Percentiles rank a stretch among this genome's conserved stretches.
Conservation (phyloP, 2,888 invertebrate species). For the Phyllotreta striolata region DNA sequence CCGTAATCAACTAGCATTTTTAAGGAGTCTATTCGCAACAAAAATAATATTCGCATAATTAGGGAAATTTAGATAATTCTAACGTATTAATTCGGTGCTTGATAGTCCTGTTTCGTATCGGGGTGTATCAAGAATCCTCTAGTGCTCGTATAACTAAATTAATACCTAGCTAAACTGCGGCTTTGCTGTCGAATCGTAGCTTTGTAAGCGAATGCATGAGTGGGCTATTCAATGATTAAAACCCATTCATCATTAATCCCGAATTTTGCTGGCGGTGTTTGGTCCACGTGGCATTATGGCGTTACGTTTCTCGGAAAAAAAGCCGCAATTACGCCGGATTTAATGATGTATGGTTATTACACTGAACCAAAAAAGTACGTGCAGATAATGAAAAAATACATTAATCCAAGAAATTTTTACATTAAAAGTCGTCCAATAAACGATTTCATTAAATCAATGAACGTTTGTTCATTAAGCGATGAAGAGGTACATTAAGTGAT, state of each 20-base stretch:
- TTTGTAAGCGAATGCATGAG: slow-evolving; percentile 33
- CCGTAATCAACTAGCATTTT: not conserved
- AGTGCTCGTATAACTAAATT: slow-evolving; percentile 33
- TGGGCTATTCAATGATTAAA: slow-evolving; percentile 44
- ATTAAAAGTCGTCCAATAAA: too few relatives aligned
- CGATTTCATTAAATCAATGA: too few relatives aligned
- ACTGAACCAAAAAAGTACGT: not conserved
- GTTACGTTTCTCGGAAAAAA: too few relatives aligned
- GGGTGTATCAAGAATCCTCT: slow-evolving; percentile 33
- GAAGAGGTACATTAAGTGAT: too few relatives aligned
- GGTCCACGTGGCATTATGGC: not conserved
- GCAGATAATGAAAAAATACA: too few relatives aligned
- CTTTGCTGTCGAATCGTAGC: slow-evolving; percentile 1
- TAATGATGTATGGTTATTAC: not conserved
- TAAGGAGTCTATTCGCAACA: not conserved
- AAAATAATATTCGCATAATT: too few relatives aligned
- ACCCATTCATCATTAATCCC: slow-evolving; percentile 40
- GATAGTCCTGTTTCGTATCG: not conserved
- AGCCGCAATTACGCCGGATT: too few relatives aligned
- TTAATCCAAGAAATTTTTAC: too few relatives aligned
- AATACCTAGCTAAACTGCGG: slow-evolving; percentile 30
- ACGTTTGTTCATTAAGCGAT: too few relatives aligned
- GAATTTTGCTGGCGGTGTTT: slow-evolving; percentile 9
- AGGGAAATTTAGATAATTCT: too few relatives aligned
- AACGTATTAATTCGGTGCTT: too few relatives aligned